Conservation (phyloP, 1,140 invertebrate genomes). For the Heliothis virescens region DNA sequence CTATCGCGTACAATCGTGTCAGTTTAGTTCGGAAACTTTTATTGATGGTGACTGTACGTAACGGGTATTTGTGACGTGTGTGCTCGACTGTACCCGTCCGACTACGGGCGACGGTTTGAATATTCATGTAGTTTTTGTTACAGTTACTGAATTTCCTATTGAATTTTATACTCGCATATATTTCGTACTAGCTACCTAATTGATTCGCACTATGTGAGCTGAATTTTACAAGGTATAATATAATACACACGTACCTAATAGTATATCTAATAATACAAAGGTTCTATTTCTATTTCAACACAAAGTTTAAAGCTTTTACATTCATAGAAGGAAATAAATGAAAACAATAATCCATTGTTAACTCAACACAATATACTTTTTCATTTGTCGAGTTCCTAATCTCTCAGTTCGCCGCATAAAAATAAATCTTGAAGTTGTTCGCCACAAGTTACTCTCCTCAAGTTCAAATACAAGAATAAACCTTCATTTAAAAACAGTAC, state of each 20-base stretch:
- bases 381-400: background rate
- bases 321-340: too few relatives aligned
- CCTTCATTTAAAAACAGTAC: conserved; percentile 6
- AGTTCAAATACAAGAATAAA: background rate
- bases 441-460: background rate
- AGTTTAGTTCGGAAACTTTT: conserved; percentile 2
- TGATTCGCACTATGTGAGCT: background rate
- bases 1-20: background rate
- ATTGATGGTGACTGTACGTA: background rate
- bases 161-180: background rate
- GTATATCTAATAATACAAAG: too few relatives aligned
- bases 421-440: background rate
- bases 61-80: background rate
- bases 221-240: too few relatives aligned
- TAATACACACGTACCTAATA: too few relatives aligned
- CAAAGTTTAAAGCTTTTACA: too few relatives aligned
- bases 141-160: background rate
- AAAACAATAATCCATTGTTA: too few relatives aligned
- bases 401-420: background rate
- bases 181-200: background rate
- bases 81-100: background rate
- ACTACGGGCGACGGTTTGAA: background rate
- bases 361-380: background rate
- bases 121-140: background rate
- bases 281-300: too few relatives aligned